Percentiles rank a stretch among this genome's conserved stretches.
Conservation (phyloP, 2,888 invertebrate species). For the Drosophila fungiperda region DNA sequence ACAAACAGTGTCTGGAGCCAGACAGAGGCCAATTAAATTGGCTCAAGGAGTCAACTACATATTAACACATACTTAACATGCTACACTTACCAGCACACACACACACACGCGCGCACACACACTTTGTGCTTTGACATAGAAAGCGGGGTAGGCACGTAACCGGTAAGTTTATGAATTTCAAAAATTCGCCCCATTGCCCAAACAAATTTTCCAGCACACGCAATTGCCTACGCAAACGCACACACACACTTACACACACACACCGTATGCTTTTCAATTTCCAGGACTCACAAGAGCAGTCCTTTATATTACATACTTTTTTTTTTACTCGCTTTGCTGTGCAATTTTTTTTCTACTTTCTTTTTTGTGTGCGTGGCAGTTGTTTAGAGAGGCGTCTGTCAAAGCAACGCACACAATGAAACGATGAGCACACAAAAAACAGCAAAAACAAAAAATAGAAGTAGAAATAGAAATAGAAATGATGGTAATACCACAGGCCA, state of each 20-base stretch:
- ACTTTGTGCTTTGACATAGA: conserved; percentile 10
- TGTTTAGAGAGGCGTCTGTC: conserved; percentile 55
- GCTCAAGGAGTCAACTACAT: conserved; percentile 73
- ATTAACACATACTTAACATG: conserved; percentile 72
- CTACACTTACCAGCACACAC: conserved; percentile 16
- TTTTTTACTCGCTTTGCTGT: conserved; percentile 12
- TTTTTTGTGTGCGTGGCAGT: conserved; percentile 23
- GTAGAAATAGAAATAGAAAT: conserved; percentile 1
- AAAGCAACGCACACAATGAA: conserved; percentile 30
- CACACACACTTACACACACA: conserved; percentile 6
- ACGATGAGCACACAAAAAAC: neutral
- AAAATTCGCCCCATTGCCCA: conserved; percentile 67
- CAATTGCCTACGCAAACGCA: conserved; percentile 37
- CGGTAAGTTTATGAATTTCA: conserved; percentile 73
- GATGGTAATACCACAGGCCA: conserved; percentile 11
- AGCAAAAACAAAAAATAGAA: neutral
- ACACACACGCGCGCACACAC: conserved; percentile 1
- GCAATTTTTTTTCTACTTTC: conserved; percentile 3
- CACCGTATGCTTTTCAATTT: conserved; percentile 47
- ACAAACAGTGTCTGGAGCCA: conserved; percentile 26
- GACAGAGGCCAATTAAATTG: conserved; percentile 74
- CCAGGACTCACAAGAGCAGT: conserved; percentile 21
- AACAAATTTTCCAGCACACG: conserved; percentile 72
- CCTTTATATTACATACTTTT: neutral
- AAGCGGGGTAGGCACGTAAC: conserved; percentile 42